phyloP scores from a whole-genome alignment of 2,888 invertebrate genomes.

The Mimachlamys varia region DNA sequence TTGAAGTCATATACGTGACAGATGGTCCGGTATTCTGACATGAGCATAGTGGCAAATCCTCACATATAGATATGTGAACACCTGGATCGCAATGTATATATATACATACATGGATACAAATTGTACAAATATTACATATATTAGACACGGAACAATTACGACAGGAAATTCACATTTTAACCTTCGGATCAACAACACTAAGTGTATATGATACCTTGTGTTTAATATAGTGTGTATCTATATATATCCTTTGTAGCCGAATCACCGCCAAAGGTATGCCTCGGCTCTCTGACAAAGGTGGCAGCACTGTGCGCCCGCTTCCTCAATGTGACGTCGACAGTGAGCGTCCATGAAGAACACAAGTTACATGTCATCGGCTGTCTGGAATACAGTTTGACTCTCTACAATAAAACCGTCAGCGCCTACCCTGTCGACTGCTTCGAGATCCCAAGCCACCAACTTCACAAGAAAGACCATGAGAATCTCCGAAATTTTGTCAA shows the following conservation, averaged over 20 bases:
- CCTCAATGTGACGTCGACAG: conserved; percentile 72
- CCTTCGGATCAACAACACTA: too few relatives aligned
- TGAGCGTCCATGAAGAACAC: conserved; percentile 69
- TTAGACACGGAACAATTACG: too few relatives aligned
- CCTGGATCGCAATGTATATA: too few relatives aligned
- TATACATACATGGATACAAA: too few relatives aligned
- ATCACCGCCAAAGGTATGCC: conserved; percentile 71
- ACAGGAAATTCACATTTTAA: too few relatives aligned
- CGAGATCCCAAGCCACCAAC: conserved; percentile 71
- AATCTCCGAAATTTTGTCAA: conserved; percentile 55
- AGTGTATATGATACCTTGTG: too few relatives aligned
- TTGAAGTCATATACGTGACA: too few relatives aligned
- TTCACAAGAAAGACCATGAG: conserved; percentile 54
- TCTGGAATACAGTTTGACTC: conserved; percentile 69
- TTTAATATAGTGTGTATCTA: too few relatives aligned
- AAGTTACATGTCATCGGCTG: conserved; percentile 74
- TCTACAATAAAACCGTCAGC: conserved; percentile 73
- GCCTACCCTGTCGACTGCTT: conserved; percentile 75
- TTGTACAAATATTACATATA: too few relatives aligned
- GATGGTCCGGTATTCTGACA: too few relatives aligned
- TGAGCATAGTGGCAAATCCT: too few relatives aligned
- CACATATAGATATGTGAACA: too few relatives aligned
- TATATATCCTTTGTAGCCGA: conserved; percentile 68
- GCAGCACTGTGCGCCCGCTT: conserved; percentile 73
- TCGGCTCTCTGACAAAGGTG: conserved; percentile 70